Base-by-base conservation (phyloP, 2,888 invertebrate species). In the Mimachlamys varia region DNA sequence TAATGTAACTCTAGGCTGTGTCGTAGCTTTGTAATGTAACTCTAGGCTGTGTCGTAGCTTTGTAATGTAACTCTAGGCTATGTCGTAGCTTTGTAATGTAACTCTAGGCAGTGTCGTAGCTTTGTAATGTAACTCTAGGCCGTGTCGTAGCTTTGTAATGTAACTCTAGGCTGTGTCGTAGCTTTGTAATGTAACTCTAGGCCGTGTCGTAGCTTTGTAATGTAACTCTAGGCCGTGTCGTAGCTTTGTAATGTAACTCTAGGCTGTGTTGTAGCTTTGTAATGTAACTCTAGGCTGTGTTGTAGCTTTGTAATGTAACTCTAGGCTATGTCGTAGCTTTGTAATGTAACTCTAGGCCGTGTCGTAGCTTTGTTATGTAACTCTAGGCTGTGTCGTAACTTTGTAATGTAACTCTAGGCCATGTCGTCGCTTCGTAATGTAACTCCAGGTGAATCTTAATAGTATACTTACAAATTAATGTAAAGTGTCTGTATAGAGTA, bases 251-350 rank as follows among this genome's bases (percentile, higher is more conserved):
- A n/a, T n/a, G n/a, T n/a, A n/a, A n/a, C n/a, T n/a, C n/a, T 97
- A 92, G 93, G 94, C 92, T 87, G 17, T 88, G 53, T 33, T 22
- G n/a, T 27, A 44, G 55, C 10, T 87, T 44, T 90, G n/a, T n/a
- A n/a, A n/a, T n/a, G n/a, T n/a, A n/a, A n/a, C n/a, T n/a, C n/a
- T 97, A 92, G 93, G 94, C 92, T 87, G 17, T 88, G 53, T 33
- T 22, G n/a, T 27, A 44, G 55, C 10, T 87, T 44, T 90, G n/a
- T n/a, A n/a, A n/a, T n/a, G n/a, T n/a, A n/a, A n/a, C n/a, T n/a
- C n/a, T 97, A 92, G 93, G 94, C 92, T 87, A 12, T 88, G 53
- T 33, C 33, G n/a, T 27, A 44, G 55, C 10, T 87, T 44, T 90
- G n/a, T n/a, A n/a, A n/a, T n/a, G n/a, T n/a, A n/a, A n/a, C n/a